These are phyloP conservation scores for Siniperca undulata DNA, from an alignment of 2,797 vertebrate species.

Conservation along the genomic window DNA sequence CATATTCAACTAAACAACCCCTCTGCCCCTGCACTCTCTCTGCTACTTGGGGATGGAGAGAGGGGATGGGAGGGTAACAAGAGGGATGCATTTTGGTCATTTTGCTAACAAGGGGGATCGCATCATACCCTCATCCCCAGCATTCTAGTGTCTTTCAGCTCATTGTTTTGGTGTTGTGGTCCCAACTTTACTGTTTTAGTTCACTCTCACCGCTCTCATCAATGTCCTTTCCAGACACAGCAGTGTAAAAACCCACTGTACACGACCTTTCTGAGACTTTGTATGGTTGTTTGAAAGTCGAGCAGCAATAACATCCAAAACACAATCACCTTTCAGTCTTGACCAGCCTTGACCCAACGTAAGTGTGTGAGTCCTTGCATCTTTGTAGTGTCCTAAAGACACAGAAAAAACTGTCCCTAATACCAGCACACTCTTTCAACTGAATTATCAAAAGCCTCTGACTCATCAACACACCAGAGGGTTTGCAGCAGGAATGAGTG, in stretches of 20 bases:
- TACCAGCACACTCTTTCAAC: constrained; percentile 37
- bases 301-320: constrained; percentile 14
- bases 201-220: background rate
- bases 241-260: background rate
- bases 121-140: background rate
- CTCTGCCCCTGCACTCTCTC: too few relatives aligned
- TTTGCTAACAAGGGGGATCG: too few relatives aligned
- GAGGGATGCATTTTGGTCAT: too few relatives aligned
- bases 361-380: constrained; percentile 26
- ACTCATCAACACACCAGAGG: constrained; percentile 61
- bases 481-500: constrained; percentile 48
- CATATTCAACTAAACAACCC: too few relatives aligned
- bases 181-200: background rate
- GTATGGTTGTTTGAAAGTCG: constrained; percentile 24
- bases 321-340: constrained; percentile 26
- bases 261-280: constrained; percentile 13
- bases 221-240: background rate
- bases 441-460: constrained; percentile 56
- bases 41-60: too few relatives aligned
- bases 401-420: constrained; percentile 51
- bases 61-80: too few relatives aligned
- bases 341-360: constrained; percentile 22
- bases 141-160: background rate
- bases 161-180: background rate
- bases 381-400: constrained; percentile 32